Conservation (phyloP, 1,140 invertebrate genomes). For the Samia ricini region DNA sequence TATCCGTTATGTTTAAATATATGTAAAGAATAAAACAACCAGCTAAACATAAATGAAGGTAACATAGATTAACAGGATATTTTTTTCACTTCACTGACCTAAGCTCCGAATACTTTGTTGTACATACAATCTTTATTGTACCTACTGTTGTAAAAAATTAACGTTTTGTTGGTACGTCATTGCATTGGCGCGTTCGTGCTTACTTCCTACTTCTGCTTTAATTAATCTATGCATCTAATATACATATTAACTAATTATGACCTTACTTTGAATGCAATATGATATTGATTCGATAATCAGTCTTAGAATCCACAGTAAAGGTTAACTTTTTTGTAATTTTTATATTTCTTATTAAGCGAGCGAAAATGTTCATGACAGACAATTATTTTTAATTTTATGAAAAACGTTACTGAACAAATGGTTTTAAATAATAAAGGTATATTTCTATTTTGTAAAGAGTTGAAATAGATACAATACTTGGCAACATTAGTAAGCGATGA, state of each 20-base stretch:
- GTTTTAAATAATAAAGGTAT: neutral
- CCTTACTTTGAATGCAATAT: no score
- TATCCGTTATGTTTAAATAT: no score
- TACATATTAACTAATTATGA: neutral
- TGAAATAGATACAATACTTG: slow-evolving; percentile 26
- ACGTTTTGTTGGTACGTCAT: neutral
- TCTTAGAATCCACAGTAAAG: no score
- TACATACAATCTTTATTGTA: neutral
- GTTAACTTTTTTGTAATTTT: no score
- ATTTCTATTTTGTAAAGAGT: neutral
- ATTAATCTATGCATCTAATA: neutral
- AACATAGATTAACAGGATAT: neutral
- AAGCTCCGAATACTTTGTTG: neutral
- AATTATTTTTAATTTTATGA: no score
- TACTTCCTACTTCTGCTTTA: neutral
- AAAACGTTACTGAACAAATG: no score
- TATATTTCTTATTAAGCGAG: no score
- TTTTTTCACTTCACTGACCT: neutral
- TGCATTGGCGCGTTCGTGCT: neutral
- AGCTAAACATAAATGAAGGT: no score
- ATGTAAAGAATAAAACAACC: neutral
- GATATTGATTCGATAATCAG: no score
- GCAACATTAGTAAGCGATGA: slow-evolving; percentile 48
- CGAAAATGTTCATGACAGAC: no score
- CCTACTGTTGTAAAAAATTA: neutral